Percentiles rank a stretch among this genome's conserved stretches.
Evolutionary conservation across 2,113 vertebrate genomes (phyloP).

Genomic region (Perca flavescens): DNA sequence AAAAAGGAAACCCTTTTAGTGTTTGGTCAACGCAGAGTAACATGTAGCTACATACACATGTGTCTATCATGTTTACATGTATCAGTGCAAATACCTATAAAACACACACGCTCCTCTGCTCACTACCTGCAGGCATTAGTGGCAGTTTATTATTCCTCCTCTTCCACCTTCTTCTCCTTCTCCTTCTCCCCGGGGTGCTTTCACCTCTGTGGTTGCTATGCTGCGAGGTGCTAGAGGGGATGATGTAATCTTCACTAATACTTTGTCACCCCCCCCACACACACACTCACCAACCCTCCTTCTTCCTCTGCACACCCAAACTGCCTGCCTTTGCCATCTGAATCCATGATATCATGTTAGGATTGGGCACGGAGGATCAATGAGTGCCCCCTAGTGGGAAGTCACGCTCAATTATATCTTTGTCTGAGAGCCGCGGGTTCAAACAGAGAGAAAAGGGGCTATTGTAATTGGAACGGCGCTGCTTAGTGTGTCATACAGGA

Average conservation of each 20-base stretch:
- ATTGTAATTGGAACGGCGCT: slow-evolving; percentile 33
- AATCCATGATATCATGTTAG: slow-evolving; percentile 83
- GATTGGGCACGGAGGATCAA: slow-evolving; percentile 67
- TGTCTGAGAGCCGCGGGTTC: slow-evolving; percentile 67
- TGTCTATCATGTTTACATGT: slow-evolving; percentile 12
- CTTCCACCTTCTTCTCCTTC: slow-evolving; percentile 50
- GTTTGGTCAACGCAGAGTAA: not conserved
- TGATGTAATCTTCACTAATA: slow-evolving; percentile 81
- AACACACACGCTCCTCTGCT: not conserved
- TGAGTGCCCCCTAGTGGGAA: slow-evolving; percentile 80
- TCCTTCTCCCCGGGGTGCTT: slow-evolving; percentile 72
- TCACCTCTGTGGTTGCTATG: slow-evolving; percentile 82
- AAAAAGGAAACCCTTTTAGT: not conserved
- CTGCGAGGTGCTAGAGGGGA: slow-evolving; percentile 74
- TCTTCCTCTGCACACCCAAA: slow-evolving; percentile 54
- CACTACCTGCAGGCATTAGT: slow-evolving; percentile 57
- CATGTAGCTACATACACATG: not conserved
- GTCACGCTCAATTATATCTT: slow-evolving; percentile 74
- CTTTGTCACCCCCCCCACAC: slow-evolving; percentile 42
- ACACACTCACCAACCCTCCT: slow-evolving; percentile 12
- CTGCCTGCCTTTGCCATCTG: slow-evolving; percentile 68
- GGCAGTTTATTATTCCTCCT: slow-evolving; percentile 67
- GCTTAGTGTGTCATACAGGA: slow-evolving; percentile 7
- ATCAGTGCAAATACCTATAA: not conserved
- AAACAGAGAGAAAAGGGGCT: slow-evolving; percentile 38